phyloP scores from a whole-genome alignment of 2,113 vertebrate species.

The Lophius piscatorius region DNA sequence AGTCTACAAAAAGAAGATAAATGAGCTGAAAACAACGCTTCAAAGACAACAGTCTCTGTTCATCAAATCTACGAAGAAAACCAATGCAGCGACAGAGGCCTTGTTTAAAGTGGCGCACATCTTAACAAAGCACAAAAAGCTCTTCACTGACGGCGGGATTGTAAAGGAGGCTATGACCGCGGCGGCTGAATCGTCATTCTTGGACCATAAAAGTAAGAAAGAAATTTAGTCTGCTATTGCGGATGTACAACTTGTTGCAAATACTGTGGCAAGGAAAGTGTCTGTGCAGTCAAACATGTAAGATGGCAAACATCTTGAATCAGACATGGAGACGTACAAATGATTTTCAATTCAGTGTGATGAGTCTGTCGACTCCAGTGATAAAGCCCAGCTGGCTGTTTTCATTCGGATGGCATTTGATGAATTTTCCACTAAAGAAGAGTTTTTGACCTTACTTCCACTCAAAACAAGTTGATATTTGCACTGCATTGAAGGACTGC shows the following conservation, averaged over 20 bases:
- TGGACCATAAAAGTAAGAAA: slow-evolving; percentile 8
- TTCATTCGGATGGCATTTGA: not conserved
- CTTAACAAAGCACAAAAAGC: slow-evolving; percentile 1
- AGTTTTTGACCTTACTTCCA: not conserved
- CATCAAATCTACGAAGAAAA: not conserved
- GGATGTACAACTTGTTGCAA: not conserved
- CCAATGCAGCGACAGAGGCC: not conserved
- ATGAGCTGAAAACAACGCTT: not conserved
- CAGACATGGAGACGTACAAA: not conserved
- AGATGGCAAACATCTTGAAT: not conserved
- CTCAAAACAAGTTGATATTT: slow-evolving; percentile 2
- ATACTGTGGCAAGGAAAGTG: slow-evolving; percentile 3
- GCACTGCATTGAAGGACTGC: not conserved
- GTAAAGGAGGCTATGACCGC: not conserved
- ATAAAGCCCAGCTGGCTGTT: no score
- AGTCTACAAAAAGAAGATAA: not conserved
- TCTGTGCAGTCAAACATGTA: not conserved
- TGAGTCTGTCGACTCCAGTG: not conserved
- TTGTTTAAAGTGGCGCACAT: slow-evolving; percentile 8
- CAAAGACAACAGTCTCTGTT: not conserved
- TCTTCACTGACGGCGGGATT: not conserved
- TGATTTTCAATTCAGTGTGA: not conserved
- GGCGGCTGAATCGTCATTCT: not conserved
- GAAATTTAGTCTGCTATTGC: not conserved
- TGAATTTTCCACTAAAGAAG: not conserved